A percentile compares a stretch with the other conserved stretches of the same genome.
Conservation (phyloP, 2,888 invertebrate genomes). For the Emmelina monodactyla region DNA sequence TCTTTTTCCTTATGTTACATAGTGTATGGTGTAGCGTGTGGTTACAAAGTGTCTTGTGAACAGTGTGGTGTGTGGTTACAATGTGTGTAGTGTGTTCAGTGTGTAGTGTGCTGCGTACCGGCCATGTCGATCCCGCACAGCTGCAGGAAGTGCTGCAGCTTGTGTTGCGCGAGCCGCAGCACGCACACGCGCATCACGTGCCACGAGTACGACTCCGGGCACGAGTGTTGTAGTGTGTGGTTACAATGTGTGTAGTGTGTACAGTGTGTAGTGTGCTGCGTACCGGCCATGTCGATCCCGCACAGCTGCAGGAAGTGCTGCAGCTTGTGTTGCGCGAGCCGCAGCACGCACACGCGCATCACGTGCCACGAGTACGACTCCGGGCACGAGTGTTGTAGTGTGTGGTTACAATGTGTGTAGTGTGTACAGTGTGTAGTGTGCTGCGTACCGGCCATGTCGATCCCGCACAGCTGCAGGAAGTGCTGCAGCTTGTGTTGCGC, state of each 20-base stretch:
- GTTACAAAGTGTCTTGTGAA: too few relatives aligned
- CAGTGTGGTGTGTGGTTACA: too few relatives aligned
- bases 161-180: slow-evolving; percentile 82
- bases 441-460: slow-evolving; percentile 90
- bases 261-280: too few relatives aligned
- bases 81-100: too few relatives aligned
- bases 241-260: too few relatives aligned
- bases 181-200: slow-evolving; percentile 89
- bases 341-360: slow-evolving; percentile 87
- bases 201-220: slow-evolving; percentile 97
- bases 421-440: too few relatives aligned
- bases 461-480: slow-evolving; percentile 87
- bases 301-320: slow-evolving; percentile 88
- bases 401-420: too few relatives aligned
- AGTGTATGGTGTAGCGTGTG: too few relatives aligned
- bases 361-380: slow-evolving; percentile 96
- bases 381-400: slow-evolving; percentile 93
- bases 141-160: slow-evolving; percentile 87
- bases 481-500: slow-evolving; percentile 85
- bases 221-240: too few relatives aligned
- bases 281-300: slow-evolving; percentile 89
- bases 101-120: too few relatives aligned
- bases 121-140: slow-evolving; percentile 89
- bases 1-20: too few relatives aligned
- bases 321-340: slow-evolving; percentile 83